Percentiles rank a stretch among this genome's conserved stretches.
Evolutionary conservation across 2,888 invertebrate genomes (phyloP).

Genomic region (Coecobrya sp.): DNA sequence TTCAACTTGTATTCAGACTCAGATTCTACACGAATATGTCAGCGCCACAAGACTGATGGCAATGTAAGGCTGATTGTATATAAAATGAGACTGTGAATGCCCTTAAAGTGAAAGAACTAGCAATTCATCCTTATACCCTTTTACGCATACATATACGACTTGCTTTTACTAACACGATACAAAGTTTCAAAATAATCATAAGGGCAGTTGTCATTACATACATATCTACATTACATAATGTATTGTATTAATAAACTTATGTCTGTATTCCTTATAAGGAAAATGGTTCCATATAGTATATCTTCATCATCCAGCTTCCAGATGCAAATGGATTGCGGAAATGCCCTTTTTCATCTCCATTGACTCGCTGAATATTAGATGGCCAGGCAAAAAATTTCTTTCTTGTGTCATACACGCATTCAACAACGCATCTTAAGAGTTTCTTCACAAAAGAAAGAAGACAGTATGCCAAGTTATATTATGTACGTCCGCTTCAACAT

Average conservation of each 20-base stretch:
- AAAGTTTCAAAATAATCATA: slow-evolving; percentile 11
- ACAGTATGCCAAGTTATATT: slow-evolving; percentile 42
- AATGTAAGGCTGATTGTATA: background rate
- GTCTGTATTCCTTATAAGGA: background rate
- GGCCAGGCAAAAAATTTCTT: slow-evolving; percentile 26
- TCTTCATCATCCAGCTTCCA: slow-evolving; percentile 35
- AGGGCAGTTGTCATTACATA: background rate
- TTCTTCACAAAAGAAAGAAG: slow-evolving; percentile 20
- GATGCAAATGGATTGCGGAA: slow-evolving; percentile 72
- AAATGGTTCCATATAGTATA: background rate
- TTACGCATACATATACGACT: no score
- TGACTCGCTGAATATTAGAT: slow-evolving; percentile 68
- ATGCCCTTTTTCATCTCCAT: slow-evolving; percentile 75
- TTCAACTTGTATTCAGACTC: background rate
- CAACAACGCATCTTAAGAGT: slow-evolving; percentile 18
- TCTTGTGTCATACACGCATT: slow-evolving; percentile 1
- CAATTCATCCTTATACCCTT: background rate
- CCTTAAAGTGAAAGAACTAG: background rate
- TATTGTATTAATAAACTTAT: slow-evolving; percentile 6
- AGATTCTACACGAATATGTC: background rate
- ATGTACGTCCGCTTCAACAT: slow-evolving; percentile 6
- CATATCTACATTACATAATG: background rate
- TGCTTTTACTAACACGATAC: background rate
- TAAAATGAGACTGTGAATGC: background rate
- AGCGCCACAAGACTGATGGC: background rate